Conservation (phyloP, 2,888 invertebrate species). For the Slavum lentiscoides region DNA sequence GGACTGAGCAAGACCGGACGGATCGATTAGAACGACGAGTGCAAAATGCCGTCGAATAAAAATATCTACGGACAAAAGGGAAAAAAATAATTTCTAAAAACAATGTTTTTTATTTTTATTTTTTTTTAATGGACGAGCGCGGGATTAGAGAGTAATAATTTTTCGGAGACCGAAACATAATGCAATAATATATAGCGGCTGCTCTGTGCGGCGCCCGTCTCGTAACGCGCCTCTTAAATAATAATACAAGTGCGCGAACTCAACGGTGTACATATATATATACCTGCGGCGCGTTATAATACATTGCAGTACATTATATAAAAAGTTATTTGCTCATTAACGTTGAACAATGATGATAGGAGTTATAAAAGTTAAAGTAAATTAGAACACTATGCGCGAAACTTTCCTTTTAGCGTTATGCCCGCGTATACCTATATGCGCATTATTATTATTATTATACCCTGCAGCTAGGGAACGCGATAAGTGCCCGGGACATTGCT, state of each 20-base stretch:
- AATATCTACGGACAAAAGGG: slow-evolving; percentile 22
- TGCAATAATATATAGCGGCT: not conserved
- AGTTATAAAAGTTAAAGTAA: slow-evolving; percentile 40
- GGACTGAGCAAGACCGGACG: too few relatives aligned
- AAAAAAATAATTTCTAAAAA: slow-evolving; percentile 28
- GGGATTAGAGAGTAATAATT: slow-evolving; percentile 8
- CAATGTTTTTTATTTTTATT: not conserved
- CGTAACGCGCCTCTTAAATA: slow-evolving; percentile 1
- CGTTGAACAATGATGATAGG: not conserved
- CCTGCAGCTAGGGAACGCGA: too few relatives aligned
- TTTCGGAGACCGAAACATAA: slow-evolving; percentile 16
- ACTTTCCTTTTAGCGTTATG: slow-evolving; percentile 28
- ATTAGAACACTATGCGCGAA: slow-evolving; percentile 10
- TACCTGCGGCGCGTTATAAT: not conserved
- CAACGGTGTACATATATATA: not conserved
- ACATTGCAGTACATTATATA: not conserved
- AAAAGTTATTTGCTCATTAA: slow-evolving; percentile 29
- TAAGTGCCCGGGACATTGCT: not conserved
- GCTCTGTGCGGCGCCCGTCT: not conserved
- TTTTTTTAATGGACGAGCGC: not conserved
- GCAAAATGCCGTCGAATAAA: slow-evolving; percentile 19
- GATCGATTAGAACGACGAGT: slow-evolving; percentile 41
- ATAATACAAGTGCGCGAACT: not conserved
- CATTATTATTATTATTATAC: too few relatives aligned
- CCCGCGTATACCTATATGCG: too few relatives aligned